Base-by-base conservation (phyloP, 2,888 invertebrate species). In the Agriotes lineatus region DNA sequence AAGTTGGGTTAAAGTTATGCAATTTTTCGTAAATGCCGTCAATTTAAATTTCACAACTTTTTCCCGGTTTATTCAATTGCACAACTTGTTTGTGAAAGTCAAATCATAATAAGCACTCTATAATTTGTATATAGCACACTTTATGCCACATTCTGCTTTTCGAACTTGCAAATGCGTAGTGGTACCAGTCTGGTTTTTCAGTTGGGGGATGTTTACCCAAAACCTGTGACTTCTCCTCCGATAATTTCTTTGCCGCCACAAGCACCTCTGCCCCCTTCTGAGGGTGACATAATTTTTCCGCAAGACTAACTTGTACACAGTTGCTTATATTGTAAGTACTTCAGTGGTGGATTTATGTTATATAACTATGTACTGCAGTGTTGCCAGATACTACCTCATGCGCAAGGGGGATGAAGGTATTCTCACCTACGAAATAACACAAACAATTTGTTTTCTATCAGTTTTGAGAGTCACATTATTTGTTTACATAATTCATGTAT, bases 221-320 rank as follows among this genome's bases (percentile, higher is more conserved):
- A 76, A 71, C 81, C 82, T 33, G 81, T 83, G 68, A 83, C 83
- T 42, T 82, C 83, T 67, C 84, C 84, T 16, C 80, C 84, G 59
- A 75, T 82, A 74, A 80, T 82, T 69, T 81, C 82, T 75, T 68
- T 83, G 64, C 75, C 77, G 74, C 68, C 66, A 5, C 25, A 25
- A 7, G 67, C 39, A 63, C 67, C 61, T 68, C 68, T 37, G 57
- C 62, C 44, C 42, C 73, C 74, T 65, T 64, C 73, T 61, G 70
- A 75, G 22, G 79, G 75, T 63, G 76, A 76, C 50, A 66, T 81
- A 70, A 72, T 73, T 62, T 83, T 82, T 73, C 82, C 82, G 42
- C 74, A 78, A 75, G 80, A 81, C 72, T 80, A 81, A 79, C 67
- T 44, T 33, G 30, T 33, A 10, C 22, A 45, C 19, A 56, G 10